A percentile compares a stretch with the other conserved stretches of the same genome.
Conservation (phyloP, 2,113 vertebrate species). For the Mus spicilegus region DNA sequence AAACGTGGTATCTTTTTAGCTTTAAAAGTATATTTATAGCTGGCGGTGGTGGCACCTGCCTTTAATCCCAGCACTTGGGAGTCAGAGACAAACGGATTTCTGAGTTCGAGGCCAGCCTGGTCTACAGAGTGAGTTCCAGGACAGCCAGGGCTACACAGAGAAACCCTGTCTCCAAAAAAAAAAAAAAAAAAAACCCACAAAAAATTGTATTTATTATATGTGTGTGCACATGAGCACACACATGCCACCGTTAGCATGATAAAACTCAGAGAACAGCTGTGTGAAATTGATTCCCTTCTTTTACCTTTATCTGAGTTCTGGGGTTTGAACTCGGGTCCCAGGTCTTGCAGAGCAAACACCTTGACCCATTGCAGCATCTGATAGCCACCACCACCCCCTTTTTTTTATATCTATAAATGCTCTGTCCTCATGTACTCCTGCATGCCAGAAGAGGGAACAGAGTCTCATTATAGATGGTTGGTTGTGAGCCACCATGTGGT, state of each 20-base stretch:
- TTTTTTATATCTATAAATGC: neutral
- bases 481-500: neutral
- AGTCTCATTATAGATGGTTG: neutral
- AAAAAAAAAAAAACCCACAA: no score
- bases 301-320: neutral
- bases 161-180: no score
- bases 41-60: no score
- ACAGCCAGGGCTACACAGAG: no score
- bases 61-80: no score
- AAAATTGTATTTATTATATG: neutral
- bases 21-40: neutral
- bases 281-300: neutral
- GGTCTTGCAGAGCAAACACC: neutral
- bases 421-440: neutral
- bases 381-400: neutral
- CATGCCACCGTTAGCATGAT: neutral
- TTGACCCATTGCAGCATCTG: neutral
- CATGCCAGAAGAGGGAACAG: neutral
- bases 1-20: neutral
- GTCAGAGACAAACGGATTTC: no score
- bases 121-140: no score
- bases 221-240: neutral
- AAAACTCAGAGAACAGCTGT: neutral
- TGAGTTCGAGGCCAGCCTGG: no score
- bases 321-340: neutral